These are phyloP conservation scores for Bemisia tabaci DNA, from an alignment of 1,140 invertebrate species.

Conservation along the genomic window DNA sequence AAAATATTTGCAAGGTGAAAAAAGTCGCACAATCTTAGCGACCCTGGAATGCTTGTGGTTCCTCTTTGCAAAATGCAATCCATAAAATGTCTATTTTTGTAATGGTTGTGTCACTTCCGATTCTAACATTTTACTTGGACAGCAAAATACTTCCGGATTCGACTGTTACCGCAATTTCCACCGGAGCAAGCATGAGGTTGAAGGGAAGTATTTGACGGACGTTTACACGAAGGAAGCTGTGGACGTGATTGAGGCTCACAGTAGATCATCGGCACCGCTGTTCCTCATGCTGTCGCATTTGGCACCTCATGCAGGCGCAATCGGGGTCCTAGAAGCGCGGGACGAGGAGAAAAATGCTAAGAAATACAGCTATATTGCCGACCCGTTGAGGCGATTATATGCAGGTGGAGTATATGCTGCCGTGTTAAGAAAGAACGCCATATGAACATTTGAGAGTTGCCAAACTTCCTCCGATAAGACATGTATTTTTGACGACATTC, in stretches of 20 bases:
- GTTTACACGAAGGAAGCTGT: slow-evolving; percentile 40
- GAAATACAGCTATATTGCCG: slow-evolving; percentile 40
- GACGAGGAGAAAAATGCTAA: slow-evolving; percentile 40
- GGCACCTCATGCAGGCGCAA: slow-evolving; percentile 36
- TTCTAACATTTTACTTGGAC: too few species aligned
- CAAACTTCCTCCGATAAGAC: too few species aligned
- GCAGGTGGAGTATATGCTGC: slow-evolving; percentile 33
- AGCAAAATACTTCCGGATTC: neutral
- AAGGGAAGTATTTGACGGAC: slow-evolving; percentile 39
- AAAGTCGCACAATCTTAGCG: too few species aligned
- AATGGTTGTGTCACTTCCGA: too few species aligned
- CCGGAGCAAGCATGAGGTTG: slow-evolving; percentile 32
- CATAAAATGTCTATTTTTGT: too few species aligned
- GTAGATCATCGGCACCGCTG: slow-evolving; percentile 34
- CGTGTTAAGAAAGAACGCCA: too few species aligned
- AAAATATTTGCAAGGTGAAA: too few species aligned
- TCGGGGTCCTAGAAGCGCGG: slow-evolving; percentile 32
- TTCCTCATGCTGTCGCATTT: slow-evolving; percentile 46
- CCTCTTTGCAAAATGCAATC: too few species aligned
- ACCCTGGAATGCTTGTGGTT: too few species aligned
- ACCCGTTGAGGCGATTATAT: slow-evolving; percentile 38
- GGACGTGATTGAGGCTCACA: slow-evolving; percentile 38
- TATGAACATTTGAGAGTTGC: too few species aligned
- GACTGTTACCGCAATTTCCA: slow-evolving; percentile 7
- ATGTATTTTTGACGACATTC: too few species aligned